These are phyloP conservation scores for Diaphora mendica DNA, from an alignment of 2,888 invertebrate species.

Conservation along the genomic window DNA sequence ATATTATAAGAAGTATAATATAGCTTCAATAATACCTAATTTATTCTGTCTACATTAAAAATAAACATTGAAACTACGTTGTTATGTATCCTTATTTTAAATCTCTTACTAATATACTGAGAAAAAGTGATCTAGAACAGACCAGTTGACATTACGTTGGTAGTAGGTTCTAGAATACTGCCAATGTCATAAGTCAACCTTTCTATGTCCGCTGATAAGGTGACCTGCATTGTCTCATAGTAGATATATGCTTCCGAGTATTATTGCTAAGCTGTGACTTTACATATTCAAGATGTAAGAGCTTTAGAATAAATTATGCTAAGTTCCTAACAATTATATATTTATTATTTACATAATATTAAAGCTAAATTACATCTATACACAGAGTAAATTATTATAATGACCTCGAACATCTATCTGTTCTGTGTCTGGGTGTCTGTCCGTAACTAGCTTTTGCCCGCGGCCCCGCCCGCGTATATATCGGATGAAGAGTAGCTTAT, in stretches of 20 bases:
- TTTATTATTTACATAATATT: neutral
- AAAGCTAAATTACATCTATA: neutral
- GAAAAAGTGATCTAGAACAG: neutral
- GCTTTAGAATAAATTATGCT: neutral
- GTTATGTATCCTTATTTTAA: neutral
- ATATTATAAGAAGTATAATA: neutral
- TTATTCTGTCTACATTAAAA: neutral
- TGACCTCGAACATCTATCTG: no score
- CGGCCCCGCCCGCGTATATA: no score
- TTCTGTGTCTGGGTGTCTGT: no score
- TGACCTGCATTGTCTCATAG: conserved; percentile 12
- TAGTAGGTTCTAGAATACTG: conserved; percentile 2
- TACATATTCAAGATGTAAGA: neutral
- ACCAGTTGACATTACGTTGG: conserved; percentile 31
- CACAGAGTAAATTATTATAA: no score
- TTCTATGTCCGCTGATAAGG: conserved; percentile 24
- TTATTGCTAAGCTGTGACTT: neutral
- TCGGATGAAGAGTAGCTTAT: no score
- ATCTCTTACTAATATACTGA: neutral
- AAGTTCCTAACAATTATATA: neutral
- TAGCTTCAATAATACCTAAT: neutral
- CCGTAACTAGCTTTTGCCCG: no score
- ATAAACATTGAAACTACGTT: neutral
- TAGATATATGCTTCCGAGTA: conserved; percentile 15
- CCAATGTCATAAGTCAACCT: conserved; percentile 36